Evolutionary conservation across 1,140 invertebrate genomes (phyloP).

Genomic region (Aporrectodea caliginosa): DNA sequence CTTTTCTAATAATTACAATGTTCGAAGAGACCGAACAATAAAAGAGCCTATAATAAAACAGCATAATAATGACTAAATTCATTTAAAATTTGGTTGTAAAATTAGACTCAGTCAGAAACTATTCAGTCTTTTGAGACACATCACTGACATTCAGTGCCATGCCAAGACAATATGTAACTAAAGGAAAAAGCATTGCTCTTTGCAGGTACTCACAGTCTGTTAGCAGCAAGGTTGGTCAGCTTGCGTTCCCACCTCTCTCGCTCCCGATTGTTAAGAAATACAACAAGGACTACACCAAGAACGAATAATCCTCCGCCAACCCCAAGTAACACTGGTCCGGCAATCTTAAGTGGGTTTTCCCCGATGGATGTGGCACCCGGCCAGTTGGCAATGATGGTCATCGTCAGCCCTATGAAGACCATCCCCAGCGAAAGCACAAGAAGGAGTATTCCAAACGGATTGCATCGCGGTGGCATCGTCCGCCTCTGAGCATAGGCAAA

Average conservation of each 20-base stretch:
- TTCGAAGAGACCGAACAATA: no score
- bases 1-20: no score
- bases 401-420: constrained; percentile 31
- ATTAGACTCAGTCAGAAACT: no score
- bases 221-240: background rate
- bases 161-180: no score
- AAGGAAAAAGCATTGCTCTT: background rate
- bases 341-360: constrained; percentile 28
- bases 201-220: background rate
- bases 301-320: constrained; percentile 17
- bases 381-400: constrained; percentile 33
- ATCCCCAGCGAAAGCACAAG: constrained; percentile 30
- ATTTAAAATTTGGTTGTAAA: no score
- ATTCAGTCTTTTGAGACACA: no score
- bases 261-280: background rate
- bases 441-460: constrained; percentile 19
- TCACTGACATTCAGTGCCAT: no score
- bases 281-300: constrained; percentile 3
- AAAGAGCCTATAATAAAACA: no score
- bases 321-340: constrained; percentile 24
- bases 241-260: background rate
- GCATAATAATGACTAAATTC: no score
- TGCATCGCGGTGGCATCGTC: constrained; percentile 14
- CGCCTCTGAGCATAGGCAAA: constrained; percentile 16
- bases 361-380: constrained; percentile 28